phyloP scores from a whole-genome alignment of 2,113 vertebrate genomes.

The Pycnonotus jocosus region DNA sequence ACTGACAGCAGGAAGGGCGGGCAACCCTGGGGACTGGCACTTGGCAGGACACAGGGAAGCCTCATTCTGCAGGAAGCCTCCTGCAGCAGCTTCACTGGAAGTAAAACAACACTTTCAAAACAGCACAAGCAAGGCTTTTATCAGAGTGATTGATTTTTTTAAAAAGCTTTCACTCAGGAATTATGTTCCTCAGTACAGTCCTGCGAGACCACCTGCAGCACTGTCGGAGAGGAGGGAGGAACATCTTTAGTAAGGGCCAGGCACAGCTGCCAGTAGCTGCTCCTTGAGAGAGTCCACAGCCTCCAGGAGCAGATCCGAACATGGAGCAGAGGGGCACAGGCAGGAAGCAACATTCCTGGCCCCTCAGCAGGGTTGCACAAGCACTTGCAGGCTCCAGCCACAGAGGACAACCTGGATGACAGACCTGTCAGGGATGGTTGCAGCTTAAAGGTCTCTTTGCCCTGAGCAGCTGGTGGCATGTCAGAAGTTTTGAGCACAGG shows the following conservation, averaged over 20 bases:
- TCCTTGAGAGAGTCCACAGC: neutral
- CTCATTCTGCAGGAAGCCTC: neutral
- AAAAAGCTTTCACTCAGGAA: neutral
- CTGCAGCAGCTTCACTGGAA: neutral
- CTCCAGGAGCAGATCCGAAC: neutral
- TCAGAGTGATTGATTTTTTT: neutral
- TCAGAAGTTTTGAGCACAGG: neutral
- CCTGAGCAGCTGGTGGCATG: neutral
- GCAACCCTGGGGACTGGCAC: neutral
- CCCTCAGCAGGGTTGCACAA: neutral
- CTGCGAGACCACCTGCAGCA: neutral
- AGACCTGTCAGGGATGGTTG: neutral
- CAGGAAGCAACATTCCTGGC: neutral
- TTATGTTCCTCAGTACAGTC: neutral
- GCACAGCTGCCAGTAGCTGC: neutral
- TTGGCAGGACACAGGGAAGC: neutral
- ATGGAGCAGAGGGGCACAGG: fast-evolving
- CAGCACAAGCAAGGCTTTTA: neutral
- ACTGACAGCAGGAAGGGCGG: neutral
- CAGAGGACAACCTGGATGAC: neutral
- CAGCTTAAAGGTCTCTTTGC: neutral
- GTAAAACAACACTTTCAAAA: neutral
- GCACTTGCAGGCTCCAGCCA: neutral
- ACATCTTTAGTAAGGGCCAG: neutral
- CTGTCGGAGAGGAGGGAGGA: neutral